Conservation (phyloP, 2,797 vertebrate genomes). For the Tympanoctomys barrerae region DNA sequence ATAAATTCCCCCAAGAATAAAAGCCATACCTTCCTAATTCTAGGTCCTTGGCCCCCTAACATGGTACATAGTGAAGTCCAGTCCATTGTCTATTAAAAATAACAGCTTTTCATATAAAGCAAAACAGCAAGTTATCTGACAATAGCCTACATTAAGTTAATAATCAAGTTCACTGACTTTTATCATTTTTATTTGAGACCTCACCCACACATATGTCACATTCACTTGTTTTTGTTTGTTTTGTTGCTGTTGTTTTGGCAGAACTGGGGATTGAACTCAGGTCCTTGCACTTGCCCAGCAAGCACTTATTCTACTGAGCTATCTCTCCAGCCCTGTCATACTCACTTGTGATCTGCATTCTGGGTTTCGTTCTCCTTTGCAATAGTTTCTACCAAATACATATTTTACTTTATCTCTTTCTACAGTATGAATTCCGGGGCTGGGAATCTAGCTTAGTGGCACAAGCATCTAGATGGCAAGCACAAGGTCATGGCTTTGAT, state of each 20-base stretch:
- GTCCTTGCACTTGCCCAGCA: no score
- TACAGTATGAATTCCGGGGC: slow-evolving; percentile 16
- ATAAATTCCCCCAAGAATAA: background rate
- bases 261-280: no score
- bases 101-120: background rate
- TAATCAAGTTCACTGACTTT: background rate
- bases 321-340: no score
- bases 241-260: no score
- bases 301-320: no score
- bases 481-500: no score
- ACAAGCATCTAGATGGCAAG: no score
- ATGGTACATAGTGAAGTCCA: background rate
- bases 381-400: background rate
- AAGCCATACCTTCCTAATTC: background rate
- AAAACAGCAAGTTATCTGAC: slow-evolving; percentile 14
- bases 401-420: slow-evolving; percentile 3
- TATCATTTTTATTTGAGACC: slow-evolving; percentile 20
- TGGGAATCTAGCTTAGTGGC: no score
- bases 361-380: slow-evolving; percentile 1
- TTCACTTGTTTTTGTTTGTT: background rate
- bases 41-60: background rate
- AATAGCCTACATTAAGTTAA: background rate
- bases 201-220: background rate
- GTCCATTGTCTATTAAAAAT: background rate
- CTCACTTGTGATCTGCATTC: background rate